These are phyloP conservation scores for Elymnias hypermnestra DNA, from an alignment of 1,140 invertebrate genomes.

Conservation along the genomic window DNA sequence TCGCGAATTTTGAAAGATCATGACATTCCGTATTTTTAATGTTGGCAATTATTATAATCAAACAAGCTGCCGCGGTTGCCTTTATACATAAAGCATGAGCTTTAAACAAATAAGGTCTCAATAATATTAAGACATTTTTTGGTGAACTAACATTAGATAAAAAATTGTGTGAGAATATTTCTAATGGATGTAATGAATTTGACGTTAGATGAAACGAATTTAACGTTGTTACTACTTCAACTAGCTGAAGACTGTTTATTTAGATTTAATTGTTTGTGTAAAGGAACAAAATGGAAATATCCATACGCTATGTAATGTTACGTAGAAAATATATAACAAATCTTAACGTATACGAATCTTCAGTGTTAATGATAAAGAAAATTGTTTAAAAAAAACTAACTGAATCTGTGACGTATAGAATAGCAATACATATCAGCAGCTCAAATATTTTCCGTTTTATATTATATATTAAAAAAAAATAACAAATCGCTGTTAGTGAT, in stretches of 20 bases:
- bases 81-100: conserved; percentile 16
- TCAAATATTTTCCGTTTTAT: conserved; percentile 11
- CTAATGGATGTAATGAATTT: conserved; percentile 8
- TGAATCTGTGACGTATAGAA: conserved; percentile 7
- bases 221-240: conserved; percentile 10
- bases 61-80: conserved; percentile 24
- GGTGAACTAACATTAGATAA: conserved; percentile 11
- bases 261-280: conserved; percentile 21
- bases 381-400: conserved; percentile 9
- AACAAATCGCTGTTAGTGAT: conserved; percentile 6
- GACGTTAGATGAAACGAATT: conserved; percentile 11
- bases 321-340: conserved; percentile 1
- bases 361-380: conserved; percentile 8
- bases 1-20: conserved; percentile 23
- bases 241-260: conserved; percentile 13
- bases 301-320: too few relatives aligned
- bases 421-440: conserved; percentile 29
- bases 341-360: conserved; percentile 8
- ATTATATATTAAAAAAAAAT: conserved; percentile 5
- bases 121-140: conserved; percentile 16
- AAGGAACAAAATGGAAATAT: too few relatives aligned
- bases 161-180: conserved; percentile 5
- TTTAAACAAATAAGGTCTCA: conserved; percentile 13
- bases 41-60: conserved; percentile 19
- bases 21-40: conserved; percentile 33